These are phyloP conservation scores for Callimorpha dominula DNA, from an alignment of 2,888 invertebrate genomes.

Conservation along the genomic window DNA sequence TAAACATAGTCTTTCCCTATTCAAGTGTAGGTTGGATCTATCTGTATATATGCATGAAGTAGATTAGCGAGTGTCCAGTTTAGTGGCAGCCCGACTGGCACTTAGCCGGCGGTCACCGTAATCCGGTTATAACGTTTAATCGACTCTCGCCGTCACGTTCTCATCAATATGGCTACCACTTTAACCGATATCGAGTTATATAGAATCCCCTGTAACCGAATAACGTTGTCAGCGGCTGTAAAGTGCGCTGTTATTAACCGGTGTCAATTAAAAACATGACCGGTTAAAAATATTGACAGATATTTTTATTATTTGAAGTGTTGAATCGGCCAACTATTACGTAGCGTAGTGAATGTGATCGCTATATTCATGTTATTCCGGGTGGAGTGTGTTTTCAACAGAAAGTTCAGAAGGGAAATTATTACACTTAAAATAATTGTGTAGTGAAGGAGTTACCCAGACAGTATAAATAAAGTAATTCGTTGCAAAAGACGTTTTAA, in stretches of 20 bases:
- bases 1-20: conserved; percentile 7
- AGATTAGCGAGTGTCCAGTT: conserved; percentile 67
- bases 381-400: neutral
- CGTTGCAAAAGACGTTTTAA: no score
- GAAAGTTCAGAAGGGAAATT: no score
- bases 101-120: conserved; percentile 78
- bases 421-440: no score
- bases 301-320: neutral
- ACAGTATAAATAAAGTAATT: no score
- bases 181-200: conserved; percentile 52
- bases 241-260: conserved; percentile 39
- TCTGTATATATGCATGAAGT: conserved; percentile 29
- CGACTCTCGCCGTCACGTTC: conserved; percentile 67
- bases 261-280: conserved; percentile 28
- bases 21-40: conserved; percentile 1
- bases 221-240: conserved; percentile 33
- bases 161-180: conserved; percentile 64
- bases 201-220: conserved; percentile 41
- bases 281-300: conserved; percentile 2
- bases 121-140: conserved; percentile 80
- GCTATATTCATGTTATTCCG: neutral
- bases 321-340: neutral
- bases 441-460: no score
- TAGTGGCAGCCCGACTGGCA: conserved; percentile 64
- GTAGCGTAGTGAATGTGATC: neutral